These are phyloP conservation scores for Colossoma macropomum DNA, from an alignment of 2,113 vertebrate genomes.

Conservation along the genomic window DNA sequence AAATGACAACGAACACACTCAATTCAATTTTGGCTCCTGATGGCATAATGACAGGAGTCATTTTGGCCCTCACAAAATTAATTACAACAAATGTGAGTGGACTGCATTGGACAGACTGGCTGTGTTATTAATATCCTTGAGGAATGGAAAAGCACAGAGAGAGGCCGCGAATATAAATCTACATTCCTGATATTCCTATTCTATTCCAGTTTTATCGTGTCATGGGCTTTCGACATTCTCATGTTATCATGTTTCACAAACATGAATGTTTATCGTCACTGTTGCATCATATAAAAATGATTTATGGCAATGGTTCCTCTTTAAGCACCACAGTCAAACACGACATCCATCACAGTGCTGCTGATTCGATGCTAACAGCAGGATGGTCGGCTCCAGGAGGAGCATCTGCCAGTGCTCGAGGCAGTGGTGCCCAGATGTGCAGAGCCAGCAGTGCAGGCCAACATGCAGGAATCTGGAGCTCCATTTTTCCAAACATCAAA, in stretches of 20 bases:
- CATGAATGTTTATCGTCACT: not conserved
- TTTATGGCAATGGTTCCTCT: conserved; percentile 23
- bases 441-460: conserved; percentile 21
- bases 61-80: conserved; percentile 48
- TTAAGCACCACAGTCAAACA: conserved; percentile 32
- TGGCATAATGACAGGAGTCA: conserved; percentile 34
- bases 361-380: conserved; percentile 21
- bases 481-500: not conserved
- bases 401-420: conserved; percentile 36
- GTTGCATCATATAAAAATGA: conserved; percentile 20
- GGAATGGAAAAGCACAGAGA: not conserved
- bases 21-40: conserved; percentile 33
- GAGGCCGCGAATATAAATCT: not conserved
- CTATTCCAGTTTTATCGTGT: not conserved
- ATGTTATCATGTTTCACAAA: conserved; percentile 12
- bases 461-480: not conserved
- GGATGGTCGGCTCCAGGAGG: conserved; percentile 4
- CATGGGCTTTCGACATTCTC: not conserved
- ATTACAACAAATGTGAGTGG: conserved; percentile 32
- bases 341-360: conserved; percentile 26
- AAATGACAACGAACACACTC: conserved; percentile 43
- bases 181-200: not conserved
- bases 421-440: conserved; percentile 32
- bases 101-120: conserved; percentile 2
- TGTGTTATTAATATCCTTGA: conserved; percentile 24